Percentiles rank a stretch among this genome's conserved stretches.
Evolutionary conservation across 2,113 vertebrate genomes (phyloP).

Genomic region (Sus scrofa): T2T-Sscrofa CM000830.6:42765501-42766000

Average conservation of each 20-base stretch:
- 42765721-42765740: neutral
- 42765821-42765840: neutral
- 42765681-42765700: neutral
- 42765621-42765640: neutral
- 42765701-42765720: neutral
- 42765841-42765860: neutral
- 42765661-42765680: neutral
- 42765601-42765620: constrained; percentile 59
- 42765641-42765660: neutral
- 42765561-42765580: constrained; percentile 57
- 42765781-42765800: neutral
- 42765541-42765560: constrained; percentile 66
- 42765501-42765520: constrained; percentile 17
- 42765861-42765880: neutral
- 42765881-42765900: neutral
- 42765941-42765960: neutral
- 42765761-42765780: neutral
- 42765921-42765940: neutral
- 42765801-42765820: constrained; percentile 1
- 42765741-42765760: neutral
- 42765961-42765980: neutral
- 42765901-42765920: constrained; percentile 7
- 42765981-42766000: neutral
- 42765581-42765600: constrained; percentile 67
- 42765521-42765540: constrained; percentile 32